Base-by-base conservation (phyloP, 2,113 vertebrate genomes). In the Struthidea cinerea region DNA sequence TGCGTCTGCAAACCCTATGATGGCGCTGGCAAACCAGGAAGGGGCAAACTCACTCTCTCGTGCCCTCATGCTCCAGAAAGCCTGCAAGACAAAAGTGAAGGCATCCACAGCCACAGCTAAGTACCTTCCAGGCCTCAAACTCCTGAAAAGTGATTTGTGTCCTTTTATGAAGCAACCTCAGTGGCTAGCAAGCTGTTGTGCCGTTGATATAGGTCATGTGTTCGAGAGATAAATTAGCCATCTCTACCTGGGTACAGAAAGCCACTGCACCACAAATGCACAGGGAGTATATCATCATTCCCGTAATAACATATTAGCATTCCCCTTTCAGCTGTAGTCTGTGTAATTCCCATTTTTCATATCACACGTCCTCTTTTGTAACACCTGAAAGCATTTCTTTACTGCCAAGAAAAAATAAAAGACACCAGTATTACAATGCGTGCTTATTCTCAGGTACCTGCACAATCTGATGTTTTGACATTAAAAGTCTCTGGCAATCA, bases 381-480 rank as follows among this genome's bases (percentile, higher is more conserved):
- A 57, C 41, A 92, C 57, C 55, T 71, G 87, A 96, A 96, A 93
- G 63, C 76, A 90, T 79, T 93, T 96, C 79, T 82, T 71, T 77
- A 89, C 92, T 84, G 61, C 76, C 3, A 8, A 39, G 84, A 94
- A 93, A 69, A 63, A 79, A 89, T 56, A 93, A 95, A 95, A 96
- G 84, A 87, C 44, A 84, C 61, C 7, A 80, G 73, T 75, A 75
- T 83, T 91, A 90, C 70, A 96, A 82, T 89, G 75, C 47, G 61
- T 77, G 64, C 90, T 96, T 94, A 94, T 96, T 93, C 92, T 91
- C 91, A 94, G 89, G 85, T 68, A 94, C 74, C 89, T 95, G 94
- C 85, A 95, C 42, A 94, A 89, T 92, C 96, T 92, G 91, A 96
- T 96, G 91, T 98, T 97, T 97, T 97, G 96, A 98, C 96, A 95